Evolutionary conservation across 2,888 invertebrate genomes (phyloP).

Genomic region (Monochamus alternatus): DNA sequence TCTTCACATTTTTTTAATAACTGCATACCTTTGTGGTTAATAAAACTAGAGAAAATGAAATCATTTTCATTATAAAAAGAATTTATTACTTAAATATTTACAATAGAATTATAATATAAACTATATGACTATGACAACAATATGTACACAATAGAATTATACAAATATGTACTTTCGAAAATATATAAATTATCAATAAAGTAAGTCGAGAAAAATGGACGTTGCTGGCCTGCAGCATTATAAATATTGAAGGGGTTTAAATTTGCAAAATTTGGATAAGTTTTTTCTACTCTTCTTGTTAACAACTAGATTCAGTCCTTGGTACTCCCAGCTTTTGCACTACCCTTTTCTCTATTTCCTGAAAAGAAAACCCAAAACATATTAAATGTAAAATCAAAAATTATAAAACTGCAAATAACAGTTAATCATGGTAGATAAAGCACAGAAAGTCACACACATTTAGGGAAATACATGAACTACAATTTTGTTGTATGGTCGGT

Average conservation of each 20-base stretch:
- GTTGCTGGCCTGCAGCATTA: constrained; percentile 64
- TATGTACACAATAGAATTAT: constrained; percentile 65
- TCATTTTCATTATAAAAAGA: constrained; percentile 53
- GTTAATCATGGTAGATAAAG: not conserved
- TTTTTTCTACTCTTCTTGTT: constrained; percentile 37
- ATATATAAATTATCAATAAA: constrained; percentile 59
- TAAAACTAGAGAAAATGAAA: constrained; percentile 35
- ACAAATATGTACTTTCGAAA: constrained; percentile 57
- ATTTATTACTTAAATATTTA: constrained; percentile 60
- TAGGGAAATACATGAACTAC: not conserved
- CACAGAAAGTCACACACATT: not conserved
- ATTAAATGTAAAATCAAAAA: not conserved
- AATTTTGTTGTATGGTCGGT: too few species aligned
- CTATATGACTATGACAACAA: constrained; percentile 70
- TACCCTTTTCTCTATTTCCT: constrained; percentile 72
- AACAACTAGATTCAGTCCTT: constrained; percentile 69
- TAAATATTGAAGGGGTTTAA: constrained; percentile 42
- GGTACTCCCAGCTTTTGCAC: constrained; percentile 70
- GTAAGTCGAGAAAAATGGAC: constrained; percentile 62
- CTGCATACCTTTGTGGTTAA: not conserved
- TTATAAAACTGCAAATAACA: not conserved
- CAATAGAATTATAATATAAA: constrained; percentile 68
- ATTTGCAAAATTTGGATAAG: constrained; percentile 32
- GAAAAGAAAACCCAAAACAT: constrained; percentile 49
- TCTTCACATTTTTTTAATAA: too few species aligned